Evolutionary conservation across 2,888 invertebrate genomes (phyloP), one percentile per base, ranked within the genome.

Genomic region (Agriotes lineatus): DNA sequence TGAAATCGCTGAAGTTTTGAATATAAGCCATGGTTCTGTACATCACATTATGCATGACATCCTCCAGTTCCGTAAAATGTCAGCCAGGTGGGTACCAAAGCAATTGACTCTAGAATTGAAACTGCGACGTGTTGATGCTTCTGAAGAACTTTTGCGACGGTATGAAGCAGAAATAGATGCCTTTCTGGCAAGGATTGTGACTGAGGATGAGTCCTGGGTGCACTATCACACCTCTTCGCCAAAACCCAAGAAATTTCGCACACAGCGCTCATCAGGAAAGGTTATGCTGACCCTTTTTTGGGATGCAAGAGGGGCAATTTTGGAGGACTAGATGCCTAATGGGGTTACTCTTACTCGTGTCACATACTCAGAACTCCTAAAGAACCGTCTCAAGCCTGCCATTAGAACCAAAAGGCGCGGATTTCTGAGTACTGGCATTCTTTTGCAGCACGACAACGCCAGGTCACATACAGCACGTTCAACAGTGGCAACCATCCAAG

Each of bases 201-300:
- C 10, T n/a, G 37, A 10, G 37, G 37, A 37, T 37, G 37, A 37
- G 37, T 37, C 37, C n/a, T 37, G 37, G 37, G n/a, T 37, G 37
- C 37, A 37, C 37, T 37, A 37, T 37, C 10, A 37, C n/a, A 20
- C 48, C 22, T 48, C 48, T 19, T n/a, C 22, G 48, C 19, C 48
- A 7, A 48, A 37, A 37, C 37, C 37, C 37, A 48, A 48, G 22
- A 48, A 48, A 48, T 7, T 48, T 22, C 6, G 19, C 20, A 10
- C 22, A 6, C 48, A 48, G 12, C 5, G 4, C 9, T 20, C n/a
- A 20, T 7, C 48, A 48, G 22, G 48, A 20, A 48, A 20, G 12
- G 48, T 48, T 9, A 48, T 48, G 22, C 48, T 20, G 20, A 48
- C 48, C 19, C 48, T 20, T 19, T 48, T 20, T 48, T 48, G 48